Percentiles rank a stretch among this genome's conserved stretches.
Evolutionary conservation across 2,888 invertebrate species (phyloP).

Genomic region (Formica aserva): DNA sequence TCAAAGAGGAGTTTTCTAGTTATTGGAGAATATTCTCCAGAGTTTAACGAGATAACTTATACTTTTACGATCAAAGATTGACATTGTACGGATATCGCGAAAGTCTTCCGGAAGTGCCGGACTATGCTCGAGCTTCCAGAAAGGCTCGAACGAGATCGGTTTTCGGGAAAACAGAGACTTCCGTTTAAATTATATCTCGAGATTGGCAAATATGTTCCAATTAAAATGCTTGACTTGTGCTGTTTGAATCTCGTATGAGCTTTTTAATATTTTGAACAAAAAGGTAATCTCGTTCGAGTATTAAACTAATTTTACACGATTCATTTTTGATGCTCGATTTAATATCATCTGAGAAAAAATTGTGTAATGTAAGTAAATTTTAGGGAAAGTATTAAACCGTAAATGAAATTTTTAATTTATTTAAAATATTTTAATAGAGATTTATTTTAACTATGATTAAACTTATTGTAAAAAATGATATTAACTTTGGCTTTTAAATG

Average conservation of each 20-base stretch:
- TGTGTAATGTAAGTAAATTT: neutral
- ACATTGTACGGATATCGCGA: constrained; percentile 55
- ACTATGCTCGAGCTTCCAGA: constrained; percentile 16
- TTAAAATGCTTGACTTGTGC: constrained; percentile 40
- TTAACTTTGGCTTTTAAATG: neutral
- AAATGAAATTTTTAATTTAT: neutral
- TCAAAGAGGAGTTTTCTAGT: constrained; percentile 67
- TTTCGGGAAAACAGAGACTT: constrained; percentile 28
- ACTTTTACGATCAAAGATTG: constrained; percentile 68
- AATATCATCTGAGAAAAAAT: constrained; percentile 2
- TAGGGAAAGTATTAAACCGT: neutral
- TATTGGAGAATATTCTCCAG: constrained; percentile 67
- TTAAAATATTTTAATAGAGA: neutral
- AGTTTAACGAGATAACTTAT: constrained; percentile 72
- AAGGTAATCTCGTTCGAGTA: neutral
- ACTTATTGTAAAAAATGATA: neutral
- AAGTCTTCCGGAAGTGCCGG: constrained; percentile 35
- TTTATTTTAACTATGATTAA: neutral
- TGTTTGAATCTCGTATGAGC: neutral
- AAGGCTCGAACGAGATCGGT: constrained; percentile 19
- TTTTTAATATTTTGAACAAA: constrained; percentile 17
- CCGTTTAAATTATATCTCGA: constrained; percentile 18
- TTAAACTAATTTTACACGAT: constrained; percentile 18
- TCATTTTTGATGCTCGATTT: constrained; percentile 6
- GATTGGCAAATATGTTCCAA: constrained; percentile 27